These are phyloP conservation scores for Taeniopygia guttata DNA, from an alignment of 2,797 vertebrate species.

Conservation along the genomic window DNA sequence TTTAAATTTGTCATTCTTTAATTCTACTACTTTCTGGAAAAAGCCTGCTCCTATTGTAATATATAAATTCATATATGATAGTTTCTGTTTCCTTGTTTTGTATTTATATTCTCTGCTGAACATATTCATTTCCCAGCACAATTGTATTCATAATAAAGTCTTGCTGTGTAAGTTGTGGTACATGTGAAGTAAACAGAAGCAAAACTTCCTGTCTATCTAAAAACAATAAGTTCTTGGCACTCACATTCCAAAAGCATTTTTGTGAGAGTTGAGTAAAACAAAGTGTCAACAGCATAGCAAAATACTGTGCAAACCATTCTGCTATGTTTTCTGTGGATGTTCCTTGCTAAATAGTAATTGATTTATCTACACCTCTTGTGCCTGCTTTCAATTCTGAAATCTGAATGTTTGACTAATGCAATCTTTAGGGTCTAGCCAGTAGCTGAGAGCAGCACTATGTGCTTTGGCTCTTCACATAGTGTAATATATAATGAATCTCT, in stretches of 20 bases:
- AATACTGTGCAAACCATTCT: not conserved
- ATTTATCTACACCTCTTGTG: not conserved
- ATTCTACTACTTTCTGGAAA: not conserved
- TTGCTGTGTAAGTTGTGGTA: constrained; percentile 13
- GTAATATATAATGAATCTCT: not conserved
- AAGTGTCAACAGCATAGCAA: constrained; percentile 18
- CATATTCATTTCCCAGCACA: constrained; percentile 31
- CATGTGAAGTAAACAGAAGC: constrained; percentile 14
- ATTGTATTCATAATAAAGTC: not conserved
- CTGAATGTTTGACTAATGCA: not conserved
- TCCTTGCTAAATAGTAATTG: not conserved
- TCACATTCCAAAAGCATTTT: not conserved
- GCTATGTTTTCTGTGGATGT: not conserved
- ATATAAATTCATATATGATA: not conserved
- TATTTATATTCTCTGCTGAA: not conserved
- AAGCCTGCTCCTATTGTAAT: not conserved
- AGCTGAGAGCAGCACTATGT: not conserved
- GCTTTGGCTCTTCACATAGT: not conserved
- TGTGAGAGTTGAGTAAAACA: constrained; percentile 25
- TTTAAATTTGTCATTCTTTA: not conserved
- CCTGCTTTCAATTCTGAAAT: not conserved
- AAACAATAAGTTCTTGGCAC: constrained; percentile 47
- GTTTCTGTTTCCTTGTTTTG: not conserved
- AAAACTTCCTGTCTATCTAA: not conserved
- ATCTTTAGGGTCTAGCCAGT: not conserved